These are phyloP conservation scores for Megastigmus dorsalis DNA, from an alignment of 2,888 invertebrate genomes.

Conservation along the genomic window DNA sequence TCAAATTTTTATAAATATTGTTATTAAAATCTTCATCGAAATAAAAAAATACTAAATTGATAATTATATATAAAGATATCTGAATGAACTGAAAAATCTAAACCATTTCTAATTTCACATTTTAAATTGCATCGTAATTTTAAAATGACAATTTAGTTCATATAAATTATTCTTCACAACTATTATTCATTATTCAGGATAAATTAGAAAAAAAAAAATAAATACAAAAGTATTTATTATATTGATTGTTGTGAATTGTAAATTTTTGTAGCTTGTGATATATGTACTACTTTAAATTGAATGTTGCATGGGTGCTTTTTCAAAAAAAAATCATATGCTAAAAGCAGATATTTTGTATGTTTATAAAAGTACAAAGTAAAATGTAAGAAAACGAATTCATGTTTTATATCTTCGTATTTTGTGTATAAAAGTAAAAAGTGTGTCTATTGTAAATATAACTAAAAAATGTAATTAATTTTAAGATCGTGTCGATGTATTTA, in stretches of 20 bases:
- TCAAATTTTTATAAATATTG: too few species aligned
- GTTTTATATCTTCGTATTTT: too few species aligned
- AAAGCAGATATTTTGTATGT: too few species aligned
- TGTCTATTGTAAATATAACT: background rate
- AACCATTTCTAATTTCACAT: background rate
- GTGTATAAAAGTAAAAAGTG: too few species aligned
- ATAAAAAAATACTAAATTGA: too few species aligned
- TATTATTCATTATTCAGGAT: background rate
- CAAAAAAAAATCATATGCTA: too few species aligned
- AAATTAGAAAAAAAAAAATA: background rate
- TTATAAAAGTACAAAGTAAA: constrained; percentile 31
- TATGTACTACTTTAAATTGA: background rate
- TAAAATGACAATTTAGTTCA: background rate
- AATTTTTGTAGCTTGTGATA: constrained; percentile 3
- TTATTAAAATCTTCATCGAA: too few species aligned
- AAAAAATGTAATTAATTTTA: background rate
- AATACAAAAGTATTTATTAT: constrained; percentile 19
- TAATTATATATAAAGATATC: too few species aligned
- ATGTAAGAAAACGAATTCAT: background rate
- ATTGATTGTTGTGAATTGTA: background rate
- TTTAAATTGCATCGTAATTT: background rate
- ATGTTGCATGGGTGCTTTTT: constrained; percentile 4
- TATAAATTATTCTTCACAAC: background rate
- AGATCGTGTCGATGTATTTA: background rate
- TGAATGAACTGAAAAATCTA: too few species aligned